Base-by-base conservation (phyloP, 2,888 invertebrate species). In the Bellardia bayeri region DNA sequence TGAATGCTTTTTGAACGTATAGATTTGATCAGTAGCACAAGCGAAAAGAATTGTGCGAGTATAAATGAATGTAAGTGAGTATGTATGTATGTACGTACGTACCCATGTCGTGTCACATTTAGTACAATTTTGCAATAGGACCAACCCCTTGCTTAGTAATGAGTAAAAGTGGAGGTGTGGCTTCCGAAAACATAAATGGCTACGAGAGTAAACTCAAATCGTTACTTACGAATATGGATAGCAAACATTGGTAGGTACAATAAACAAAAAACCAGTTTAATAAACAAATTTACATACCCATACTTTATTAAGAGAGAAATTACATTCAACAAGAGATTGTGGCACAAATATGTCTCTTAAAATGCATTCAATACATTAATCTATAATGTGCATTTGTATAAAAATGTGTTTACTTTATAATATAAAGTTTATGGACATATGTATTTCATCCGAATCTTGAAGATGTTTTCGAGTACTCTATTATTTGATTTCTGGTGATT, bases 171-270 rank as follows among this genome's bases (percentile, higher is more conserved):
- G 37, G 91, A 91, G 93, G 93, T 93, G 93, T 92, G 93, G 93
- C 92, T 91, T 93, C 89, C 90, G 90, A 91, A 91, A 92, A 90
- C 90, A 92, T 92, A 92, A 93, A 93, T 93, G 93, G 91, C 91
- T 91, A 91, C 92, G 89, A 89, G 89, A 90, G 89, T 76, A 76
- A 61, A 78, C 72, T 45, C 78, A 68, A 68, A 71, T 56, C n/a
- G 49, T 42, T 42, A 74, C 45, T 56, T 40, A 42, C 16, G 45
- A 71, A 49, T 30, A 8, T 14, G 66, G 45, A 49, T 56, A 64
- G 71, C n/a, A 64, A 33, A 63, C 56, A 63, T 49, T n/a, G 49
- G 61, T 30, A 30, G 49, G 61, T 30, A 30, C 51, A 83, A n/a
- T 13, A 33, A 42, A 58, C 11, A 14, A 8, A 13, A 66, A 75